These are phyloP conservation scores for Pelobates cultripes DNA, from an alignment of 2,797 vertebrate species.

Conservation along the genomic window DNA sequence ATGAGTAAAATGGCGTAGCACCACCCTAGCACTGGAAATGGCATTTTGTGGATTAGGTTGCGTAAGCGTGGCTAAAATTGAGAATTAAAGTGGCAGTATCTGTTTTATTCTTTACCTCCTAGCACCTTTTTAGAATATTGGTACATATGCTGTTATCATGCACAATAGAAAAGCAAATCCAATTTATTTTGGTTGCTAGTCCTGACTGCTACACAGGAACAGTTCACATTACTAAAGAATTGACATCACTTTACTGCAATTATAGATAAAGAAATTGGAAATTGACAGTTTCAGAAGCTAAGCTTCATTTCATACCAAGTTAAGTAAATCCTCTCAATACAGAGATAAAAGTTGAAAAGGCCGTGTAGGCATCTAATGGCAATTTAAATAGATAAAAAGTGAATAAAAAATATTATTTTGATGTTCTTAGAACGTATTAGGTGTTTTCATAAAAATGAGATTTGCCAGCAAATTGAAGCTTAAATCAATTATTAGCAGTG, in stretches of 20 bases:
- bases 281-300: conserved; percentile 27
- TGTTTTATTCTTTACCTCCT: too few species aligned
- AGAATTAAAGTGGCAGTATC: too few species aligned
- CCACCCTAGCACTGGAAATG: too few species aligned
- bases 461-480: background rate
- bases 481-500: background rate
- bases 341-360: conserved; percentile 34
- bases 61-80: too few species aligned
- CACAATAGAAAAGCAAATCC: background rate
- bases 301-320: conserved; percentile 31
- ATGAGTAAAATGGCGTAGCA: too few species aligned
- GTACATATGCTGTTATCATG: background rate
- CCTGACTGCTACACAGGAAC: background rate
- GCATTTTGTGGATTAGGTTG: too few species aligned
- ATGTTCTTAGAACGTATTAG: conserved; percentile 1
- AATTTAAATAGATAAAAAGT: conserved; percentile 18
- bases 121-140: background rate
- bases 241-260: background rate
- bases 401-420: background rate
- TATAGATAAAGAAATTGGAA: conserved; percentile 16
- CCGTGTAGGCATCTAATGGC: conserved; percentile 26
- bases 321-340: conserved; percentile 38
- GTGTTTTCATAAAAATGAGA: background rate
- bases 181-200: background rate
- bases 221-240: background rate